Evolutionary conservation across 2,888 invertebrate species (phyloP), one percentile per base, ranked within the genome.

Genomic region (Autographa pulchrina): DNA sequence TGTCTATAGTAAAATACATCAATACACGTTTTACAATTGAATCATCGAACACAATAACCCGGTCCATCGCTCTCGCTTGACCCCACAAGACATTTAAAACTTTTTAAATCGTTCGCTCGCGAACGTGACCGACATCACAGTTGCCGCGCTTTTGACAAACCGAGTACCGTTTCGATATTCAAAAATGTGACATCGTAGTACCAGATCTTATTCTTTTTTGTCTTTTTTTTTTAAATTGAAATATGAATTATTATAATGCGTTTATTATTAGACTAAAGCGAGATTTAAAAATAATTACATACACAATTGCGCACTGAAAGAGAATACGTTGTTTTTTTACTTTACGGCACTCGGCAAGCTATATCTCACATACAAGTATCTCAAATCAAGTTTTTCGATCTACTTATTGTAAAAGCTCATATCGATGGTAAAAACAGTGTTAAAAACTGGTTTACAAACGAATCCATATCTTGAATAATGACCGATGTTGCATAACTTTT

Each of bases 61-160:
- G 59, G 80, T 70, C 72, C 82, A 78, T 75, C 69, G 80, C 74
- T 78, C 82, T 74, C 68, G 62, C 38, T 65, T 74, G 80, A 82
- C 82, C 79, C 62, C 72, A 48, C 73, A 66, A 67, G 70, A 71
- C 67, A 69, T 79, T 74, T 72, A 74, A 75, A 76, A 76, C 32
- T 41, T 60, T 73, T 79, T 81, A 75, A 48, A 71, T 80, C 80
- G 71, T 38, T 68, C 67, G 65, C 68, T 70, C n/a, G 70, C 62
- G 59, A 75, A 81, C 82, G 82, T 84, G 82, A 84, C 82, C 72
- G 77, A 79, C 72, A 81, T 77, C 72, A 38, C 38, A 70, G 74
- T 76, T 62, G 68, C 64, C 41, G 60, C 25, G 66, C 61, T 68
- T 73, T 79, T 76, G 78, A 80, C 78, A 70, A 62, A 67, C 64